phyloP scores from a whole-genome alignment of 2,888 invertebrate genomes.

The Tachina fera region DNA sequence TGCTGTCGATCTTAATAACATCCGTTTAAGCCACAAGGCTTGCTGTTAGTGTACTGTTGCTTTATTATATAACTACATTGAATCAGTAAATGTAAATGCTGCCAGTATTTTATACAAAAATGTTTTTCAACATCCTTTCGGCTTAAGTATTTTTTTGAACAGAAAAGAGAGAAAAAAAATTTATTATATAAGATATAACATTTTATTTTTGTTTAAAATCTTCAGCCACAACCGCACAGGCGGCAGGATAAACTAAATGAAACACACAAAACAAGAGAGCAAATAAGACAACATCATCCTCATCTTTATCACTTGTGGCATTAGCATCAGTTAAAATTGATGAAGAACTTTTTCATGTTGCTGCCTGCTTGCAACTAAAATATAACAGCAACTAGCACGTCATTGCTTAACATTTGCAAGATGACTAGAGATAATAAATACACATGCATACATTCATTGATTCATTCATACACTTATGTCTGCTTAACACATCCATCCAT shows the following conservation, averaged over 20 bases:
- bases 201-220: slow-evolving; percentile 26
- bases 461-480: neutral
- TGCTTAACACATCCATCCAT: neutral
- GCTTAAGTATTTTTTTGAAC: slow-evolving; percentile 13
- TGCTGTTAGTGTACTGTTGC: slow-evolving; percentile 25
- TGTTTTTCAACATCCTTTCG: neutral
- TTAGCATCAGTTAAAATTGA: slow-evolving; percentile 28
- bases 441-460: neutral
- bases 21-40: slow-evolving; percentile 70
- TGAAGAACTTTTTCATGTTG: slow-evolving; percentile 39
- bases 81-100: slow-evolving; percentile 33
- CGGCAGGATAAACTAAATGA: slow-evolving; percentile 25
- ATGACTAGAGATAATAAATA: slow-evolving; percentile 55
- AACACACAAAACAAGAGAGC: slow-evolving; percentile 12
- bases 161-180: neutral
- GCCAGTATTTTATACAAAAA: slow-evolving; percentile 28
- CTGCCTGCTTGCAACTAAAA: slow-evolving; percentile 25
- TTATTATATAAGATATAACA: neutral
- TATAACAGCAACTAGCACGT: slow-evolving; percentile 32
- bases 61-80: slow-evolving; percentile 25
- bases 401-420: slow-evolving; percentile 46
- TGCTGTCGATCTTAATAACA: slow-evolving; percentile 73
- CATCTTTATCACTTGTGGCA: slow-evolving; percentile 59
- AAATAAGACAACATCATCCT: slow-evolving; percentile 35
- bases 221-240: slow-evolving; percentile 54